Evolutionary conservation across 2,888 invertebrate species (phyloP).

Genomic region (Cephus pygmeus): DNA sequence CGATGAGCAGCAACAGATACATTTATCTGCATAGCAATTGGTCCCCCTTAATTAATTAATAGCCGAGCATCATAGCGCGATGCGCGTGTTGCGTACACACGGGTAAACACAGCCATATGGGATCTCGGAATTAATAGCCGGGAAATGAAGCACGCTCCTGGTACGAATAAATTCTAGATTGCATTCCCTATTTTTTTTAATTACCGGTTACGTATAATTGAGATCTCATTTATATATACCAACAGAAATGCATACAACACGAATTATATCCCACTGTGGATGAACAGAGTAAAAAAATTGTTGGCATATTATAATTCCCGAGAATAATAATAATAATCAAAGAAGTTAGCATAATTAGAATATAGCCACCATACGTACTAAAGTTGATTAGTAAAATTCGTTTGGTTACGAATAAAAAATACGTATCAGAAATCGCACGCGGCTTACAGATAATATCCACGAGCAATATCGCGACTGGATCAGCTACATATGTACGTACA

Average conservation of each 20-base stretch:
- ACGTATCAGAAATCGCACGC: neutral
- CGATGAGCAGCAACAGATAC: conserved; percentile 12
- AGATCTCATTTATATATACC: neutral
- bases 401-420: neutral
- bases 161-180: neutral
- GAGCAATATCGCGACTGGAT: neutral
- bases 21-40: conserved; percentile 40
- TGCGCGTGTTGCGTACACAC: conserved; percentile 20
- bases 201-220: neutral
- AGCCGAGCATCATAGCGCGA: conserved; percentile 38
- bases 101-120: conserved; percentile 39
- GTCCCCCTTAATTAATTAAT: conserved; percentile 39
- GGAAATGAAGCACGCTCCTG: neutral
- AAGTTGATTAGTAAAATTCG: neutral
- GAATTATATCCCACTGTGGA: too few species aligned
- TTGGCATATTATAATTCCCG: too few species aligned
- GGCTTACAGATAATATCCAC: neutral
- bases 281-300: neutral
- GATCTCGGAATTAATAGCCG: conserved; percentile 5
- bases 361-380: neutral
- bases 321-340: too few species aligned
- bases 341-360: neutral
- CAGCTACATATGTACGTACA: neutral
- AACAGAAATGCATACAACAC: neutral
- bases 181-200: neutral